These are phyloP conservation scores for Trissolcus basalis DNA, from an alignment of 1,140 invertebrate genomes.

Conservation along the genomic window DNA sequence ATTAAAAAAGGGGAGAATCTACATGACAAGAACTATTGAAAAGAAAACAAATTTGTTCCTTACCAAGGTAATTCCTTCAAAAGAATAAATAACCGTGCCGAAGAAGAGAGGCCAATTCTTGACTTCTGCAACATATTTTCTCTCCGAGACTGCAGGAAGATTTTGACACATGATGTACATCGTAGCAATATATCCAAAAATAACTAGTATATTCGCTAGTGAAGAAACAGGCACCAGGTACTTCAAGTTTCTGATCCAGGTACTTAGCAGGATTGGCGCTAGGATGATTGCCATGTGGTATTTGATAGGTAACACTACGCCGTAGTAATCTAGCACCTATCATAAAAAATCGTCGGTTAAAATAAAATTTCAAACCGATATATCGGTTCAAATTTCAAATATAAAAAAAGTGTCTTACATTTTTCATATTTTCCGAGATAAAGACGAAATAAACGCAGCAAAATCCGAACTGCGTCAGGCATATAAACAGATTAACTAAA, in stretches of 20 bases:
- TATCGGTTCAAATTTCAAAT: too few relatives aligned
- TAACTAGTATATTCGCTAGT: constrained; percentile 84
- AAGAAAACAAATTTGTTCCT: constrained; percentile 49
- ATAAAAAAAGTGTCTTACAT: constrained; percentile 76
- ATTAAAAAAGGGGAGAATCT: neutral
- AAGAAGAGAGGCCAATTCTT: constrained; percentile 83
- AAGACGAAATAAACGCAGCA: constrained; percentile 97
- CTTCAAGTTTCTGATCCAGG: constrained; percentile 86
- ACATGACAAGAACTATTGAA: too few relatives aligned
- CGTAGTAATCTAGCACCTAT: constrained; percentile 81
- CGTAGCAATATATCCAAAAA: constrained; percentile 80
- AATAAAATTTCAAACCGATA: too few relatives aligned
- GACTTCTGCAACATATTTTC: constrained; percentile 77
- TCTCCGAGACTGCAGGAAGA: constrained; percentile 79
- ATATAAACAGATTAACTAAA: constrained; percentile 87
- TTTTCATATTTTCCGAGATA: constrained; percentile 87
- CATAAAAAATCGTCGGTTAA: too few relatives aligned
- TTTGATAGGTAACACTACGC: constrained; percentile 78
- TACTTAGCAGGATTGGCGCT: constrained; percentile 83
- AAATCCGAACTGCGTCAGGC: constrained; percentile 94
- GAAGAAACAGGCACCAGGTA: constrained; percentile 84
- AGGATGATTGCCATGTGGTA: constrained; percentile 84
- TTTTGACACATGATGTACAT: constrained; percentile 83
- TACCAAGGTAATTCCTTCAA: constrained; percentile 88
- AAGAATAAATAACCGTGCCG: constrained; percentile 86